Evolutionary conservation across 1,140 invertebrate species (phyloP).

Genomic region (Dendrolimus kikuchii): DNA sequence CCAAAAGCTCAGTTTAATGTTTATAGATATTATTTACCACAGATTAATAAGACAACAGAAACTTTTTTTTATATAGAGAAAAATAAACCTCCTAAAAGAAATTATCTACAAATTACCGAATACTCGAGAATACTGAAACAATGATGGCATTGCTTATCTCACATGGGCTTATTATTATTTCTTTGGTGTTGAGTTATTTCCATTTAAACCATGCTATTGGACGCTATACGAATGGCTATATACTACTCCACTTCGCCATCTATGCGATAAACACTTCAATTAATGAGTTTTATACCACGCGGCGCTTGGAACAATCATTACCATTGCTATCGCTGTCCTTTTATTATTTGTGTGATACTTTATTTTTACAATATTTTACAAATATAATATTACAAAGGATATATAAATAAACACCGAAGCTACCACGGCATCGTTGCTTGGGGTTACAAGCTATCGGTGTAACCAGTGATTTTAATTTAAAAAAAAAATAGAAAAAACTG

Average conservation of each 20-base stretch:
- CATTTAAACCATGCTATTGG: conserved; percentile 54
- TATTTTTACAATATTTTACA: too few species aligned
- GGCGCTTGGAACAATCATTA: neutral
- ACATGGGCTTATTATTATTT: conserved; percentile 54
- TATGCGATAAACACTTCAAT: conserved; percentile 12
- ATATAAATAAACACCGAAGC: too few species aligned
- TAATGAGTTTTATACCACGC: neutral
- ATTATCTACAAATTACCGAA: conserved; percentile 39
- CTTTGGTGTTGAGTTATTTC: conserved; percentile 68
- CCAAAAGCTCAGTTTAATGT: too few species aligned
- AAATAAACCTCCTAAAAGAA: conserved; percentile 16
- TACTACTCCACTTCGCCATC: conserved; percentile 16
- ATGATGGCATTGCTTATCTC: conserved; percentile 52
- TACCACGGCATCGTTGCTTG: too few species aligned
- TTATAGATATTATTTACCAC: too few species aligned
- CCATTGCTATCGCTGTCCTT: neutral
- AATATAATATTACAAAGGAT: too few species aligned
- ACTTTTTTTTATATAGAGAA: too few species aligned
- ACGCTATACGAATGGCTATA: conserved; percentile 57
- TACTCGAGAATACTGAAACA: conserved; percentile 65
- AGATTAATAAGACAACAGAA: too few species aligned
- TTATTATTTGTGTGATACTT: too few species aligned
- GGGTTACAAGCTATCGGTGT: too few species aligned
- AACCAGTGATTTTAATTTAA: too few species aligned
- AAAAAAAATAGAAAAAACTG: too few species aligned